Evolutionary conservation across 1,140 invertebrate species (phyloP).

Genomic region (Telenomus remus): DNA sequence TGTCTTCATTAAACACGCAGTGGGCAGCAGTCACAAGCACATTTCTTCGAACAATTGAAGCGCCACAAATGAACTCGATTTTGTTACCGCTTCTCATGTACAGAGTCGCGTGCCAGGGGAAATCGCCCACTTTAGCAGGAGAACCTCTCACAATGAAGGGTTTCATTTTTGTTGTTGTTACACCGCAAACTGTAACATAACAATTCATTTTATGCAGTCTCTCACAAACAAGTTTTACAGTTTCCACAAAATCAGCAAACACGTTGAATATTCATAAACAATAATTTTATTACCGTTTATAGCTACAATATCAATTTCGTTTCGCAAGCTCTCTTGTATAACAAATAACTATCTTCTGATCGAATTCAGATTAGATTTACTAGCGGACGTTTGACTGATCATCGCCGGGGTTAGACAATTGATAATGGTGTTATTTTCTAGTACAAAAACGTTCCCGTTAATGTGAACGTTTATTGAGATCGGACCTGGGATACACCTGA

Average conservation of each 20-base stretch:
- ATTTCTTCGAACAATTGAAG: slow-evolving; percentile 66
- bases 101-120: slow-evolving; percentile 72
- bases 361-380: background rate
- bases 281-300: too few relatives aligned
- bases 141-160: slow-evolving; percentile 63
- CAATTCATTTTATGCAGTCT: background rate
- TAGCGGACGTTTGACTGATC: slow-evolving; percentile 10
- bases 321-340: too few relatives aligned
- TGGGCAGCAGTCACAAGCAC: slow-evolving; percentile 71
- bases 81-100: slow-evolving; percentile 45
- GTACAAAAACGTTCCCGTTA: slow-evolving; percentile 43
- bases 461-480: slow-evolving; percentile 62
- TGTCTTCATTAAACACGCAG: slow-evolving; percentile 67
- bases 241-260: too few relatives aligned
- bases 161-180: slow-evolving; percentile 23
- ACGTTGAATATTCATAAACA: too few relatives aligned
- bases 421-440: slow-evolving; percentile 13
- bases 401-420: slow-evolving; percentile 33
- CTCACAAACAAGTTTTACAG: too few relatives aligned
- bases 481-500: slow-evolving; percentile 71
- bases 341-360: too few relatives aligned
- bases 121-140: slow-evolving; percentile 60
- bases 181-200: slow-evolving; percentile 68
- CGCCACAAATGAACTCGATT: slow-evolving; percentile 69
- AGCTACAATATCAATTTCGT: too few relatives aligned